phyloP scores from a whole-genome alignment of 2,797 vertebrate genomes.

The Melopsittacus undulatus region DNA sequence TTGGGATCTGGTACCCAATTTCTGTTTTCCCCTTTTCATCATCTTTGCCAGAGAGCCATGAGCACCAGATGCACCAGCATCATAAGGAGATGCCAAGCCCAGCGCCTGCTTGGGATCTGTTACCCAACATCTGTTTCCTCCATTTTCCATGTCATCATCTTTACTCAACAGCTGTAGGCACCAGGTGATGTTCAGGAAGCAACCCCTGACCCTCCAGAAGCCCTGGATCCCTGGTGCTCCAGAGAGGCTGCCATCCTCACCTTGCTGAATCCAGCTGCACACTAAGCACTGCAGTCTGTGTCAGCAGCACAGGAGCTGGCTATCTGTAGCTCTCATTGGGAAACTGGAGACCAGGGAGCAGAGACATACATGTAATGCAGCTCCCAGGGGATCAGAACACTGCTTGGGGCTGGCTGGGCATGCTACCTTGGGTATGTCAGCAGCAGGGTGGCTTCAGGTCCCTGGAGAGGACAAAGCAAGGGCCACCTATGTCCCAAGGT shows the following conservation, averaged over 20 bases:
- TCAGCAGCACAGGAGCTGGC: not conserved
- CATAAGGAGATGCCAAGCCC: not conserved
- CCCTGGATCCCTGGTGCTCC: accelerated
- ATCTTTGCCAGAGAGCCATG: not conserved
- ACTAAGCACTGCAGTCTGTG: not conserved
- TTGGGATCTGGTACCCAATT: not conserved
- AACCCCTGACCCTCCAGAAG: not conserved
- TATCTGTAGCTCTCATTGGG: not conserved
- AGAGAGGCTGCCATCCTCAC: not conserved
- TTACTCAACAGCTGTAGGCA: not conserved
- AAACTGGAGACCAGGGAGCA: not conserved
- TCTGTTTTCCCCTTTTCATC: not conserved
- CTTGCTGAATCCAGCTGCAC: not conserved
- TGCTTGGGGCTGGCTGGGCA: not conserved
- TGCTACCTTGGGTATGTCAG: not conserved
- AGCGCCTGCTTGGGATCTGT: not conserved
- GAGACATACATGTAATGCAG: not conserved
- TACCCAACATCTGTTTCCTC: not conserved
- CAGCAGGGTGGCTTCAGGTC: not conserved
- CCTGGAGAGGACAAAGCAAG: not conserved
- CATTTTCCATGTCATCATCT: not conserved
- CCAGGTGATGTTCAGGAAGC: not conserved
- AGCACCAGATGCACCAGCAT: not conserved
- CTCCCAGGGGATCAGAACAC: accelerated
- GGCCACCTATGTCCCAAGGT: not conserved